These are phyloP conservation scores for Zosterops japonicus DNA, from an alignment of 2,113 vertebrate genomes.

Conservation along the genomic window DNA sequence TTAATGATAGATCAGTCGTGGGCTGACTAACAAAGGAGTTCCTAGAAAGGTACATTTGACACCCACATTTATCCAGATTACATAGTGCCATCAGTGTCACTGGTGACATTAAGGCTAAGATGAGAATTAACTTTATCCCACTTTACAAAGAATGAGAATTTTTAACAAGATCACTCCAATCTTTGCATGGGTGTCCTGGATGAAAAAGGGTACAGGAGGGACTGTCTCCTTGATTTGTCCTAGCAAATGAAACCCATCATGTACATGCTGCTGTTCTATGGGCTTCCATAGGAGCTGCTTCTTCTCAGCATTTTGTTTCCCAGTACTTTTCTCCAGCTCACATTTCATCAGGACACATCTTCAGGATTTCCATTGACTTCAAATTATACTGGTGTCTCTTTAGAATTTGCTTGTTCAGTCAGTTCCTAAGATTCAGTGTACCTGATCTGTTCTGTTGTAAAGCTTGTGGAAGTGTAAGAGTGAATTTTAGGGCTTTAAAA, in stretches of 20 bases:
- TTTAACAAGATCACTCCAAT: not conserved
- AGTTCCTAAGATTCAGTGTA: not conserved
- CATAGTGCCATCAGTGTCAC: not conserved
- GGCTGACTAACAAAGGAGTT: conserved; percentile 64
- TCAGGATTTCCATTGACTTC: not conserved
- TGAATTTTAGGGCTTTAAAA: not conserved
- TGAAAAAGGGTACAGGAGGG: not conserved
- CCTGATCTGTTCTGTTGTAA: not conserved
- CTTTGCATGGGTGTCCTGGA: not conserved
- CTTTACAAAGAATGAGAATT: not conserved
- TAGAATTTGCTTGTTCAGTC: not conserved
- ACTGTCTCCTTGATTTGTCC: not conserved
- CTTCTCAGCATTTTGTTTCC: conserved; percentile 4
- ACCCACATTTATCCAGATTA: conserved; percentile 19
- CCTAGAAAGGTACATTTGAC: conserved; percentile 23
- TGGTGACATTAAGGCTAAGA: not conserved
- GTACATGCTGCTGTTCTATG: not conserved
- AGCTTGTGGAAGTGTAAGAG: not conserved
- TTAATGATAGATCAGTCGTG: conserved; percentile 57
- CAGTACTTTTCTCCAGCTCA: not conserved
- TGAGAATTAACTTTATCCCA: conserved; percentile 8
- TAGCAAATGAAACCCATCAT: not conserved
- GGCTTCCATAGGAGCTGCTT: conserved; percentile 40
- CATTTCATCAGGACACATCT: not conserved
- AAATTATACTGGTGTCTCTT: not conserved